Evolutionary conservation across 2,888 invertebrate species (phyloP).

Genomic region (Aplocera efformata): DNA sequence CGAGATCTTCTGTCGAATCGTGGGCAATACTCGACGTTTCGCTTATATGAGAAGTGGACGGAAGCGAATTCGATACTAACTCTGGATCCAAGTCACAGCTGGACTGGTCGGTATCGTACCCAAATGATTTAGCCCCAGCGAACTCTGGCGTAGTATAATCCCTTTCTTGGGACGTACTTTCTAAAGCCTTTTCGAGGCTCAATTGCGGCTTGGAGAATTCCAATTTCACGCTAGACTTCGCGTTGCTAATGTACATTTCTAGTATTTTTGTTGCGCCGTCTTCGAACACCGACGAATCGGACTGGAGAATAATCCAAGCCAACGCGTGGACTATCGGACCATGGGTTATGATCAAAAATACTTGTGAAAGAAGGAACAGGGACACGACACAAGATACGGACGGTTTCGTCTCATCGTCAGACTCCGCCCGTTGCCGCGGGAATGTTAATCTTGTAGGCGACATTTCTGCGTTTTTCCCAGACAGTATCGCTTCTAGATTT

Average conservation of each 20-base stretch:
- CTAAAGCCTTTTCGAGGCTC: slow-evolving; percentile 88
- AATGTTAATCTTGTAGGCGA: slow-evolving; percentile 64
- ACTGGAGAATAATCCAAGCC: slow-evolving; percentile 94
- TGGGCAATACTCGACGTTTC: slow-evolving; percentile 71
- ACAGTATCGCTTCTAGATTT: slow-evolving; percentile 83
- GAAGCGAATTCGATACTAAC: slow-evolving; percentile 69
- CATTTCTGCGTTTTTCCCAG: slow-evolving; percentile 76
- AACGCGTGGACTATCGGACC: slow-evolving; percentile 93
- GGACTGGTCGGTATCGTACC: slow-evolving; percentile 71
- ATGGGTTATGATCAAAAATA: slow-evolving; percentile 96
- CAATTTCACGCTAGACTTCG: slow-evolving; percentile 78
- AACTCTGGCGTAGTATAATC: slow-evolving; percentile 73
- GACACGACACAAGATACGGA: slow-evolving; percentile 95
- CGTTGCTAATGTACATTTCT: slow-evolving; percentile 82
- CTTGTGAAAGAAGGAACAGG: slow-evolving; percentile 94
- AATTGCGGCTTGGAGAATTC: slow-evolving; percentile 86
- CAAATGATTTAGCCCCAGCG: slow-evolving; percentile 58
- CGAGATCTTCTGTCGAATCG: slow-evolving; percentile 73
- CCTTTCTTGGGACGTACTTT: slow-evolving; percentile 63
- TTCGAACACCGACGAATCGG: slow-evolving; percentile 86
- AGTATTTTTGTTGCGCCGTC: slow-evolving; percentile 85
- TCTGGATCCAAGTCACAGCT: slow-evolving; percentile 76
- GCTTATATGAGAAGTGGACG: slow-evolving; percentile 77
- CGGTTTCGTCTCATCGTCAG: slow-evolving; percentile 82
- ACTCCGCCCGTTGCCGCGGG: slow-evolving; percentile 58